Percentiles rank a stretch among this genome's conserved stretches.
Evolutionary conservation across 2,797 vertebrate species (phyloP).

Genomic region (Loriculus beryllinus): DNA sequence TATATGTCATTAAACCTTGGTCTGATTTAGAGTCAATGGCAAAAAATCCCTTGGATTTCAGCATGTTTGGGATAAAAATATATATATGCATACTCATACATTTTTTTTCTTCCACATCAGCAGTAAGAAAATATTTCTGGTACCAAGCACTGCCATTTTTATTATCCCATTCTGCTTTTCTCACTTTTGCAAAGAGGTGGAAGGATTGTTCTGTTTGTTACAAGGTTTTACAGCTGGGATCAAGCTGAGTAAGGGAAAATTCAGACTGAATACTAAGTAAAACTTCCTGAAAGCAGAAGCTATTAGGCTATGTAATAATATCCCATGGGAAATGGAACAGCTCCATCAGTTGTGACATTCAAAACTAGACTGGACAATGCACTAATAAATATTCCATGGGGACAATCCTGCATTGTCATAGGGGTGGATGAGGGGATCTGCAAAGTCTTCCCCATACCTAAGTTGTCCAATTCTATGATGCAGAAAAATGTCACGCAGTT

Average conservation of each 20-base stretch:
- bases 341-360: background rate
- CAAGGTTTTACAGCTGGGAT: background rate
- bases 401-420: background rate
- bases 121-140: background rate
- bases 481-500: background rate
- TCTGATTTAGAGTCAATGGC: background rate
- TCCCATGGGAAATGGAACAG: background rate
- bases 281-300: constrained; percentile 3
- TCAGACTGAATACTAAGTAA: background rate
- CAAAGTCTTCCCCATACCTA: background rate
- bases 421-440: background rate
- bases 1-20: background rate
- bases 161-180: background rate
- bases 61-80: background rate
- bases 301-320: background rate
- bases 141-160: background rate
- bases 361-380: background rate
- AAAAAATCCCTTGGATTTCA: background rate
- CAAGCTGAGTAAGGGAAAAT: background rate
- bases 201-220: background rate
- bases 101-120: background rate
- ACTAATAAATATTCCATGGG: background rate
- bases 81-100: rapidly evolving
- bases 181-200: background rate
- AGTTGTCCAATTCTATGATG: background rate